These are phyloP conservation scores for Desoria tigrina DNA, from an alignment of 2,888 invertebrate species.

Conservation along the genomic window DNA sequence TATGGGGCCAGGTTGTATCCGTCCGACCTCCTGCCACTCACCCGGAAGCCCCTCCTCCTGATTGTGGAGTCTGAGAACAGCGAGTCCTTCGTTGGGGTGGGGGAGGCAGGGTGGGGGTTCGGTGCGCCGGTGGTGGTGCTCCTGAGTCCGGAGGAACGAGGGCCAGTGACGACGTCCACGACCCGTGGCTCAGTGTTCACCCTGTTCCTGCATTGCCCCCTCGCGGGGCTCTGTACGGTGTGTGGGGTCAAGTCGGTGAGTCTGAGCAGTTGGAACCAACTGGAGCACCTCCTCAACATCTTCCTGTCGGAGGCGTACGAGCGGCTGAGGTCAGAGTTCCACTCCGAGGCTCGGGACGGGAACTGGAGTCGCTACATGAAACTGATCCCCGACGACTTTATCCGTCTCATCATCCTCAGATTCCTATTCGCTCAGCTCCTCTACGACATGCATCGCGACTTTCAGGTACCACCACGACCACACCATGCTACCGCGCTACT, in stretches of 20 bases:
- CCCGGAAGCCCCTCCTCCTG: constrained; percentile 86
- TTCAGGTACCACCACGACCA: constrained; percentile 58
- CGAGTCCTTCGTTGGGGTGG: constrained; percentile 86
- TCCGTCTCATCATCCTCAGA: constrained; percentile 81
- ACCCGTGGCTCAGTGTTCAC: constrained; percentile 85
- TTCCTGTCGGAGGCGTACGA: constrained; percentile 30
- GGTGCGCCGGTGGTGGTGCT: constrained; percentile 90
- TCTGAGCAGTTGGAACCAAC: constrained; percentile 24
- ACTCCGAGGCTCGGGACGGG: constrained; percentile 13
- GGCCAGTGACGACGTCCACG: constrained; percentile 56
- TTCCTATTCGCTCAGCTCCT: constrained; percentile 93
- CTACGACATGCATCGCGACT: constrained; percentile 80
- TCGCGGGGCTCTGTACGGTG: constrained; percentile 87
- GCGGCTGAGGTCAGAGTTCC: constrained; percentile 27
- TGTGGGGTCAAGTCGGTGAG: constrained; percentile 76
- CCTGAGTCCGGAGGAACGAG: constrained; percentile 75
- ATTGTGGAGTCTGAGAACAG: constrained; percentile 96
- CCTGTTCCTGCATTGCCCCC: constrained; percentile 89
- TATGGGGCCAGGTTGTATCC: constrained; percentile 70
- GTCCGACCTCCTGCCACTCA: constrained; percentile 89
- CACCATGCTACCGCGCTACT: too few relatives aligned
- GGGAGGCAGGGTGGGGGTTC: constrained; percentile 65
- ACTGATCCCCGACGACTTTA: constrained; percentile 93
- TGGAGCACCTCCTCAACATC: constrained; percentile 25
- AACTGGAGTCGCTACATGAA: constrained; percentile 62